Evolutionary conservation across 1,140 invertebrate species (phyloP).

Genomic region (Uloborus diversus): DNA sequence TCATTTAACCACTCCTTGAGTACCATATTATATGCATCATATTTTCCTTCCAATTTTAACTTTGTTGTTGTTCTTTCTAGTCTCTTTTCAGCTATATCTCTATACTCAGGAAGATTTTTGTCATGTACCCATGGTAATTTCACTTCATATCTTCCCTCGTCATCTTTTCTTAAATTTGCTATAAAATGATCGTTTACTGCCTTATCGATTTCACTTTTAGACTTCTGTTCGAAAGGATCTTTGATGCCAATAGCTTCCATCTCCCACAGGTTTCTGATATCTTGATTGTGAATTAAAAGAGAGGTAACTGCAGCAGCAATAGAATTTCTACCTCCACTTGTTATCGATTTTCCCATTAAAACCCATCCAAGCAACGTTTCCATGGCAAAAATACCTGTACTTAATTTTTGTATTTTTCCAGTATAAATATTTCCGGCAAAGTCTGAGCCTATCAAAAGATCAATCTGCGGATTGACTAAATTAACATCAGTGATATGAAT

Average conservation of each 20-base stretch:
- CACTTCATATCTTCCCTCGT: conserved; percentile 8
- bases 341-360: neutral
- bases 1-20: conserved; percentile 50
- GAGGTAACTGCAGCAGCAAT: neutral
- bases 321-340: neutral
- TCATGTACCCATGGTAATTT: neutral
- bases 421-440: conserved; percentile 60
- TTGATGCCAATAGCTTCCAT: conserved; percentile 4
- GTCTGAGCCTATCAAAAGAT: conserved; percentile 30
- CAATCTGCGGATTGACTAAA: neutral
- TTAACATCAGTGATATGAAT: conserved; percentile 15
- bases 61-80: neutral
- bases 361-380: conserved; percentile 63
- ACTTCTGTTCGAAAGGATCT: neutral
- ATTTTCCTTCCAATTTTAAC: neutral
- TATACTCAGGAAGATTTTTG: neutral
- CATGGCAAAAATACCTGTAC: conserved; percentile 60
- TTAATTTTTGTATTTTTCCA: conserved; percentile 58
- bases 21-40: conserved; percentile 23
- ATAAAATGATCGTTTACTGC: neutral
- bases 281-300: conserved; percentile 6
- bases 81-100: neutral
- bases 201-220: neutral
- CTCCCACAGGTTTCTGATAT: conserved; percentile 17
- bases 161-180: neutral